phyloP scores from a whole-genome alignment of 1,140 invertebrate genomes.

The Magallana gigas region DNA sequence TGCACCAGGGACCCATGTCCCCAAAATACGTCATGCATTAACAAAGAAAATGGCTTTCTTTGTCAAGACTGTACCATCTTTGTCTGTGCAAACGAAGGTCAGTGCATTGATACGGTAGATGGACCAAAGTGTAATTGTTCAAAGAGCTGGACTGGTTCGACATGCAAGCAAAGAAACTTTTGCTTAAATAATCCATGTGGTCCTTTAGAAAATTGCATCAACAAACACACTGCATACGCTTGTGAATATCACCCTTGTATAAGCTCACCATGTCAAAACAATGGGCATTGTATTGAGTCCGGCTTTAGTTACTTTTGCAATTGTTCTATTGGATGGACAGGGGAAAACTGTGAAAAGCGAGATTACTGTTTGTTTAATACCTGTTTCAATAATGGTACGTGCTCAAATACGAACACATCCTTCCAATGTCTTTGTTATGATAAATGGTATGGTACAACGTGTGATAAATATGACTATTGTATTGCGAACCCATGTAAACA shows the following conservation, averaged over 20 bases:
- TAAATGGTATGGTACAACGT: conserved; percentile 73
- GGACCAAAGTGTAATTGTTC: neutral
- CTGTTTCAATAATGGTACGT: conserved; percentile 66
- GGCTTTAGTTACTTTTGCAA: neutral
- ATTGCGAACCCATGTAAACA: conserved; percentile 86
- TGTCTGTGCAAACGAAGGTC: neutral
- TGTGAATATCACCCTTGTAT: conserved; percentile 45
- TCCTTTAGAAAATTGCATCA: neutral
- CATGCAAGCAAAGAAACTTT: conserved; percentile 11
- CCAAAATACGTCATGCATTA: neutral
- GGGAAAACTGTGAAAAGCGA: conserved; percentile 38
- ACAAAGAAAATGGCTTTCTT: neutral
- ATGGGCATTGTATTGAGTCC: conserved; percentile 43
- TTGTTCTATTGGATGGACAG: conserved; percentile 37
- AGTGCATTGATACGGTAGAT: conserved; percentile 12
- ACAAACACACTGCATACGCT: neutral
- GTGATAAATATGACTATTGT: conserved; percentile 72
- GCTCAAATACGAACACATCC: conserved; percentile 57
- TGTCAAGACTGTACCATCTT: neutral
- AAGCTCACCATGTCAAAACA: conserved; percentile 40
- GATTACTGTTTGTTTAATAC: conserved; percentile 57
- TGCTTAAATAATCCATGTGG: conserved; percentile 28
- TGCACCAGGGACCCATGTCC: neutral
- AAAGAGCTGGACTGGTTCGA: conserved; percentile 5
- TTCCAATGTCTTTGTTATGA: conserved; percentile 68